Evolutionary conservation across 2,113 vertebrate species (phyloP), one percentile per base, ranked within the genome.

Genomic region (Mohoua ochrocephala): DNA sequence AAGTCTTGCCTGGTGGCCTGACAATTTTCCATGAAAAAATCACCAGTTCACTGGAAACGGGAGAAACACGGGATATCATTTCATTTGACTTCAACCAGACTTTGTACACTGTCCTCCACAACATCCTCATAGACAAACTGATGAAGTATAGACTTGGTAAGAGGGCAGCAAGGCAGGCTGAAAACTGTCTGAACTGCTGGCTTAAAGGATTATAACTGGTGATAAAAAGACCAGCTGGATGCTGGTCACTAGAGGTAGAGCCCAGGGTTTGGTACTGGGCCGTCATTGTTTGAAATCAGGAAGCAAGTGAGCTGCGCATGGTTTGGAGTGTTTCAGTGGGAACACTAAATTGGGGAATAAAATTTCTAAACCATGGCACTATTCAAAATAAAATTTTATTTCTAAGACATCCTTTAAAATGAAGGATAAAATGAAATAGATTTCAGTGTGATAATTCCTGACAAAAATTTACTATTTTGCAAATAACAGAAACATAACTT

Each of bases 231-330:
- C 9, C 17, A 71, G 6, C 10, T 89, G 67, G 37, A 17, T 27
- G 13, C 23, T 44, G 8, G 13, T 75, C n/a, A 20, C 15, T 31
- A 39, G 17, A 70, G 22, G 15, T 11, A 37, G 22, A 60, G 7
- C 6, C 15, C 16, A 33, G 8, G 6, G 14, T 9, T 11, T 64
- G 21, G 27, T 68, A 27, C 10, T 64, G 50, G 24, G 14, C 22
- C 13, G 27, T 3, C n/a, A 13, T 12, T 59, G 18, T 47, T 65
- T 60, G 26, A 84, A 84, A 75, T 44, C 44, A 44, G 63, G 27
- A 77, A 37, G 14, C 2, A 20, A 37, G 31, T 0, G 2, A 61
- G 28, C 9, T 30, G 35, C 0, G 0, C 26, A 37, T 0, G 0
- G 13, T 77, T 52, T 0, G 1, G 42, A 59, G 11, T 27, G 26